Evolutionary conservation across 2,113 vertebrate species (phyloP), one percentile per base, ranked within the genome.

Genomic region (Salvelinus sp.): DNA sequence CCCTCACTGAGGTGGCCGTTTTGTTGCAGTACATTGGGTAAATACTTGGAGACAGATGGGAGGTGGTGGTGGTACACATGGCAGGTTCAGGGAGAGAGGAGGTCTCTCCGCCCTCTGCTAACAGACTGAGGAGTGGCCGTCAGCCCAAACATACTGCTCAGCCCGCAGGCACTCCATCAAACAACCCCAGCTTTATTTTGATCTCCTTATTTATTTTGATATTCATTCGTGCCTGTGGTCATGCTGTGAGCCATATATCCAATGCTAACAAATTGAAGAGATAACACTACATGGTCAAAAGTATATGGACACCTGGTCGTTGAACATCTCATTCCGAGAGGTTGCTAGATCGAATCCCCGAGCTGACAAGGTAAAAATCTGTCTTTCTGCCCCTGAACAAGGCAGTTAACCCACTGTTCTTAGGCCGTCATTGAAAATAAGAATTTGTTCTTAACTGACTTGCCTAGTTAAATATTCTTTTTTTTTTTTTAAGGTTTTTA

Each of bases 1-100:
- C 78, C 76, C 72, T 60, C 20, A 16, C 65, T 75, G 38, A 44
- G 38, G 38, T 44, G 38, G 38, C 50, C 3, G 16, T 54, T 54
- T 54, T 54, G 50, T 23, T 74, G 82, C 7, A 58, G 68, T 77
- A 72, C 78, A 78, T 77, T 67, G 79, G 72, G 20, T 85, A 86
- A 91, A 87, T 79, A 86, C 83, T 79, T 86, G 82, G 78, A 27
- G 82, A 14, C 81, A 91, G 87, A 90, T 86, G 87, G 87, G 77
- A 78, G 85, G 69, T 76, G 77, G 57, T 73, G 79, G 75, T 33
- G 33, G 33, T 33, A 77, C 87, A 87, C 83, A 76, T 80, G 79
- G 82, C 83, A 79, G 71, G 74, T 79, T 84, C 84, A 76, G 76
- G 62, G 82, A 73, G 72, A 33, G 27, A 69, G 79, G 73, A 77